These are phyloP conservation scores for Thera obeliscata DNA, from an alignment of 2,888 invertebrate genomes.

Conservation along the genomic window DNA sequence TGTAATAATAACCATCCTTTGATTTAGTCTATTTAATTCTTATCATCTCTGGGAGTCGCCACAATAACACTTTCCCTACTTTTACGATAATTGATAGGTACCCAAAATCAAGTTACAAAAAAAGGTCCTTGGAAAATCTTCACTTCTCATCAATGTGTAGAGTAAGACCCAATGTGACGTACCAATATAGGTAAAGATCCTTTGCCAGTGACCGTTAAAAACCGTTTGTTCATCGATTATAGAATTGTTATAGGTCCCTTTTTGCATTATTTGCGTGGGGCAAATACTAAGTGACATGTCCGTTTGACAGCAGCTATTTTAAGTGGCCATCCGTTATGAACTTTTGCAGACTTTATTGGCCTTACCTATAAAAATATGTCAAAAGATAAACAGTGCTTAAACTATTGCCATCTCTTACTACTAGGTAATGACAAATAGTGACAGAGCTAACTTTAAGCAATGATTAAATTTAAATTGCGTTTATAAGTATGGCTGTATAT, in stretches of 20 bases:
- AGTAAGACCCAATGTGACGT: no score
- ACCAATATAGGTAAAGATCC: not conserved
- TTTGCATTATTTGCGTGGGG: conserved; percentile 46
- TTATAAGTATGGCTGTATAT: no score
- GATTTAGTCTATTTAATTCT: no score
- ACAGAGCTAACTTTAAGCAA: no score
- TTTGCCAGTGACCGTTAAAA: conserved; percentile 26
- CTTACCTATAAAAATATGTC: conserved; percentile 20
- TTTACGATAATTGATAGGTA: not conserved
- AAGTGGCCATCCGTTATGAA: conserved; percentile 38
- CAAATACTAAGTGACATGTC: conserved; percentile 60
- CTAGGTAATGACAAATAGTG: no score
- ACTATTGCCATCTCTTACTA: no score
- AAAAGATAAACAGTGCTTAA: no score
- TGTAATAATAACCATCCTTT: no score
- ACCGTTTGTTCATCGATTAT: conserved; percentile 34
- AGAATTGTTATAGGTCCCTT: conserved; percentile 33
- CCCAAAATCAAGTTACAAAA: not conserved
- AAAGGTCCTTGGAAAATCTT: not conserved
- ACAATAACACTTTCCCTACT: not conserved
- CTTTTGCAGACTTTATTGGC: conserved; percentile 39
- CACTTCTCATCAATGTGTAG: not conserved
- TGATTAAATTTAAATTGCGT: no score
- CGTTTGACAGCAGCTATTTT: conserved; percentile 48
- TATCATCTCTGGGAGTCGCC: not conserved